phyloP scores from a whole-genome alignment of 1,140 invertebrate genomes.

The Drepana arcuata region DNA sequence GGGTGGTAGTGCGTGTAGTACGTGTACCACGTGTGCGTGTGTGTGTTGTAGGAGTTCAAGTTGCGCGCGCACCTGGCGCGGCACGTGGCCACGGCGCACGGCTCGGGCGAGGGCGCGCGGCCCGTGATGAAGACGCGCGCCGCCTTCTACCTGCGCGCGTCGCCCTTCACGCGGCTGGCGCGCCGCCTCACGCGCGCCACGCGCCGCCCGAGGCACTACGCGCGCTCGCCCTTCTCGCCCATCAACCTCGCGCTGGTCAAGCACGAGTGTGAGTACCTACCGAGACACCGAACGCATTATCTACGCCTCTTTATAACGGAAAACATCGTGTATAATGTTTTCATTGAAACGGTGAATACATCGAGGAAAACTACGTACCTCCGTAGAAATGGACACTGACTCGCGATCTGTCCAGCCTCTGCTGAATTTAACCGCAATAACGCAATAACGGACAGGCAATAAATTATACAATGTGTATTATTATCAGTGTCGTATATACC shows the following conservation, averaged over 20 bases:
- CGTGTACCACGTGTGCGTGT: too few relatives aligned
- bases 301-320: not conserved
- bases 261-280: conserved; percentile 85
- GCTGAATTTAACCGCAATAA: too few relatives aligned
- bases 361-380: too few relatives aligned
- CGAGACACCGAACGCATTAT: too few relatives aligned
- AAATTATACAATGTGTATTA: too few relatives aligned
- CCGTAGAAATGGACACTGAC: too few relatives aligned
- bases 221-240: conserved; percentile 88
- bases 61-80: conserved; percentile 91
- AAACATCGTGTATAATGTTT: too few relatives aligned
- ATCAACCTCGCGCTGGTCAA: conserved; percentile 90
- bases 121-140: conserved; percentile 97
- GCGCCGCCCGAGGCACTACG: conserved; percentile 87
- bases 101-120: conserved; percentile 80
- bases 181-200: conserved; percentile 87
- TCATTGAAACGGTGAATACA: too few relatives aligned
- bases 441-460: too few relatives aligned
- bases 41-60: conserved; percentile 85
- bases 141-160: conserved; percentile 94
- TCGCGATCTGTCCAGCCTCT: too few relatives aligned
- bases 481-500: too few relatives aligned
- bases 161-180: conserved; percentile 89
- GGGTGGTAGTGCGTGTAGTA: too few relatives aligned
- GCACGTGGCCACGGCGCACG: conserved; percentile 94